Conservation (phyloP, 2,797 vertebrate species). For the Pangasius mekongensis region DNA sequence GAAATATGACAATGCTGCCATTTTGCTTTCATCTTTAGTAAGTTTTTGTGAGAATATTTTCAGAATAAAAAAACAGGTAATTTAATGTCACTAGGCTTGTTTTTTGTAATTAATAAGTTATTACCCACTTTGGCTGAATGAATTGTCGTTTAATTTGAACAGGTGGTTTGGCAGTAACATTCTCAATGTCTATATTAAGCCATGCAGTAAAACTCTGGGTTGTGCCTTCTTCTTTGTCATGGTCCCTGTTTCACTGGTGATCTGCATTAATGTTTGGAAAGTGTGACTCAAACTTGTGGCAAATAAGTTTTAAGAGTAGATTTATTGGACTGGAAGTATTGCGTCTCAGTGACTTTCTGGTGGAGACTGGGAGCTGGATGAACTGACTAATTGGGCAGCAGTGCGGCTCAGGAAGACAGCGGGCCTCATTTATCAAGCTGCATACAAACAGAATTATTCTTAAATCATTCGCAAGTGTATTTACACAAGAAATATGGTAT, state of each 20-base stretch:
- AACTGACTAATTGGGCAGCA: conserved; percentile 53
- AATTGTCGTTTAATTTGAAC: conserved; percentile 23
- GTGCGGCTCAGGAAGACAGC: conserved; percentile 26
- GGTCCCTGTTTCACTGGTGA: conserved; percentile 5
- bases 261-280: conserved; percentile 42
- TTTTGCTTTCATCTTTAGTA: neutral
- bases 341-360: conserved; percentile 42
- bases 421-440: neutral
- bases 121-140: conserved; percentile 7
- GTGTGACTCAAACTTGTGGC: conserved; percentile 46
- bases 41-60: neutral
- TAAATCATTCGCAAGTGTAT: neutral
- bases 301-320: conserved; percentile 50
- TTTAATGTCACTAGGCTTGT: neutral
- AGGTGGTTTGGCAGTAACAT: neutral
- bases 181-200: conserved; percentile 1
- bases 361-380: conserved; percentile 15
- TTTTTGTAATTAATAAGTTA: conserved; percentile 28
- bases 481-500: neutral
- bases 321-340: conserved; percentile 57
- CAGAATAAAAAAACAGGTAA: neutral
- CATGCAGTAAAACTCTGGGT: conserved; percentile 18
- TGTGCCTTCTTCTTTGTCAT: neutral
- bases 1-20: neutral
- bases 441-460: neutral